A percentile compares a stretch with the other conserved stretches of the same genome.
Evolutionary conservation across 2,113 vertebrate species (phyloP).

Genomic region (Geococcyx californianus): DNA sequence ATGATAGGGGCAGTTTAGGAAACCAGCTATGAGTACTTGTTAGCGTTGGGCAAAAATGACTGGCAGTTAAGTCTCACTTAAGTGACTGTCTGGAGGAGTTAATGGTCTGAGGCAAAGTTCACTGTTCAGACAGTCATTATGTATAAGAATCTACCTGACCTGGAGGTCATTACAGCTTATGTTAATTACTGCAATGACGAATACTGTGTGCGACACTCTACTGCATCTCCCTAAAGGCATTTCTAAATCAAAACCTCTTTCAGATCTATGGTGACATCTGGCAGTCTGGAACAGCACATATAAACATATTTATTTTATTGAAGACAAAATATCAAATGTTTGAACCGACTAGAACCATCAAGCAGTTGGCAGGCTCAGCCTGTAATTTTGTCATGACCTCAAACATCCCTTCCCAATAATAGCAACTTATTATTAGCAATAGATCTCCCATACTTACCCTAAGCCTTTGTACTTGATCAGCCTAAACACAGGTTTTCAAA

Average conservation of each 20-base stretch:
- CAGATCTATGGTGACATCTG: background rate
- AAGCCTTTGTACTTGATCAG: background rate
- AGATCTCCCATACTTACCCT: background rate
- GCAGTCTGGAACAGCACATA: background rate
- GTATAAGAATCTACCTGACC: slow-evolving; percentile 6
- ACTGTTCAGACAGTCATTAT: background rate
- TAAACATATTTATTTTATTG: background rate
- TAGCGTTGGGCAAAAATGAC: background rate
- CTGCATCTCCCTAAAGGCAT: background rate
- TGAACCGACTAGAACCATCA: background rate
- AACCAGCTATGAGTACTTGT: background rate
- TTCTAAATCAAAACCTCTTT: background rate
- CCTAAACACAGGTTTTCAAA: background rate
- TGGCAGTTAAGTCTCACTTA: background rate
- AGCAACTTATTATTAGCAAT: background rate
- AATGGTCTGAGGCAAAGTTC: background rate
- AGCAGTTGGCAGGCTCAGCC: background rate
- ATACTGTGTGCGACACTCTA: background rate
- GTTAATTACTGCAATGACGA: background rate
- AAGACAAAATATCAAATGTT: background rate
- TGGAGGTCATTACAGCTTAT: slow-evolving; percentile 20
- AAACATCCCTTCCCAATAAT: background rate
- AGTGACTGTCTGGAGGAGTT: background rate
- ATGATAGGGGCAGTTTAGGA: background rate
- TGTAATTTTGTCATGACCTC: background rate